Evolutionary conservation across 2,888 invertebrate species (phyloP).

Genomic region (Tineola bisselliella): DNA sequence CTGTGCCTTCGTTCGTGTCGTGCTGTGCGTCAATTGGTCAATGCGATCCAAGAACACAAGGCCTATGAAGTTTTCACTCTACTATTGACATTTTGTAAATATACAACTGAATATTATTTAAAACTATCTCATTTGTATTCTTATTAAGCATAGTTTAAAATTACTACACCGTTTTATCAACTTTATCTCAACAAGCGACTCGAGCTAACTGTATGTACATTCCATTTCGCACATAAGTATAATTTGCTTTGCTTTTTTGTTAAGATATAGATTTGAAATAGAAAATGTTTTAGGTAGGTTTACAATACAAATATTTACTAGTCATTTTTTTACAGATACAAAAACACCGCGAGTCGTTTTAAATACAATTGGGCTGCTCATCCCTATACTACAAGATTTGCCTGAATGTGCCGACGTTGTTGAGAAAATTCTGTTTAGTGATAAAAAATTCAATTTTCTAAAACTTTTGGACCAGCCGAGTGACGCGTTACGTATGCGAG

Average conservation of each 20-base stretch:
- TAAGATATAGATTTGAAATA: no score
- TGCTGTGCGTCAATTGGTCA: conserved; percentile 47
- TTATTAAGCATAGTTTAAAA: no score
- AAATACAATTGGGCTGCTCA: conserved; percentile 77
- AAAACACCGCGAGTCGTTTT: conserved; percentile 71
- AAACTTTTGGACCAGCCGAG: conserved; percentile 67
- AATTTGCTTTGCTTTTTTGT: no score
- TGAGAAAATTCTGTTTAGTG: conserved; percentile 74
- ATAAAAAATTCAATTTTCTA: conserved; percentile 58
- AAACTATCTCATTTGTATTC: no score
- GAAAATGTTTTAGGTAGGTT: no score
- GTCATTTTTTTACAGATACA: conserved; percentile 60
- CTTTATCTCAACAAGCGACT: no score
- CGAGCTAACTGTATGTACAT: no score
- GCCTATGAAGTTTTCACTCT: not conserved
- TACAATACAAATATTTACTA: no score
- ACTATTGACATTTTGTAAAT: not conserved
- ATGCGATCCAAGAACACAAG: conserved; percentile 35
- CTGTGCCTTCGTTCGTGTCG: conserved; percentile 53
- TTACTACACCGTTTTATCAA: no score
- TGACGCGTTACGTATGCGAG: conserved; percentile 69
- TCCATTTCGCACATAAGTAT: no score
- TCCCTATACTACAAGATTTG: conserved; percentile 75
- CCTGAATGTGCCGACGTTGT: conserved; percentile 82
- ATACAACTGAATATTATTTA: no score